phyloP scores from a whole-genome alignment of 2,888 invertebrate species.

The Cenopis cana region DNA sequence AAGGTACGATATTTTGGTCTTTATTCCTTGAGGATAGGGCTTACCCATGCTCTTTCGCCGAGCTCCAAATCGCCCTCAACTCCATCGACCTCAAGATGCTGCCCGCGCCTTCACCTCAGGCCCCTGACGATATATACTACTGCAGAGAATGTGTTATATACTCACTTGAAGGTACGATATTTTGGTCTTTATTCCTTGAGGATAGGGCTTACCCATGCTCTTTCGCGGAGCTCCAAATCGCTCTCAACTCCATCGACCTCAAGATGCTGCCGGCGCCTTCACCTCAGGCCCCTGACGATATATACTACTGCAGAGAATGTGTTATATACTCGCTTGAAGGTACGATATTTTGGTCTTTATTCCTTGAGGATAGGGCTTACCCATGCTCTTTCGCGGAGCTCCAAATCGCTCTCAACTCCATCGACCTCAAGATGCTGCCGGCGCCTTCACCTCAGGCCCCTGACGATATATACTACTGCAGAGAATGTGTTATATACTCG shows the following conservation, averaged over 20 bases:
- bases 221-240: slow-evolving; percentile 91
- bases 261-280: slow-evolving; percentile 77
- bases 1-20: slow-evolving; percentile 61
- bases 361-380: background rate
- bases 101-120: slow-evolving; percentile 64
- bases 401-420: slow-evolving; percentile 88
- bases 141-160: slow-evolving; percentile 91
- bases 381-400: slow-evolving; percentile 90
- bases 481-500: too few species aligned
- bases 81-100: slow-evolving; percentile 87
- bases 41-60: slow-evolving; percentile 94
- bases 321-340: slow-evolving; percentile 91
- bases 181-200: background rate
- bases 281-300: slow-evolving; percentile 84
- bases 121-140: slow-evolving; percentile 92
- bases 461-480: too few species aligned
- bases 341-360: slow-evolving; percentile 47
- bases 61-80: slow-evolving; percentile 90
- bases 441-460: too few species aligned
- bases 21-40: slow-evolving; percentile 57
- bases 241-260: slow-evolving; percentile 84
- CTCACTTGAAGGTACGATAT: slow-evolving; percentile 87
- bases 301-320: slow-evolving; percentile 95
- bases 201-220: slow-evolving; percentile 86
- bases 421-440: slow-evolving; percentile 77